phyloP scores from a whole-genome alignment of 2,888 invertebrate species.

The Hartigia nigra region DNA sequence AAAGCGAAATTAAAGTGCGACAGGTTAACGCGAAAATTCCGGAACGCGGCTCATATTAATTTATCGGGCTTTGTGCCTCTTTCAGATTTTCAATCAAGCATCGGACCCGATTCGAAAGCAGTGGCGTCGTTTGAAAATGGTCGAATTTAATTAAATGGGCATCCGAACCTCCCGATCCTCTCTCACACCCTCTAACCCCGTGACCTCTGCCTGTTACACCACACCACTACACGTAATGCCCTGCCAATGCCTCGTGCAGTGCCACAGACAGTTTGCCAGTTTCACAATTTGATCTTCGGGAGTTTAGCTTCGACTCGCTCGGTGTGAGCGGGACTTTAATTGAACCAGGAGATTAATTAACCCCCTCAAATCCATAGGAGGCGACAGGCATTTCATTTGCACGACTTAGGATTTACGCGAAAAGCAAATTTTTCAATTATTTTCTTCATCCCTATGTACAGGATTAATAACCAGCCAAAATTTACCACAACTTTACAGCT shows the following conservation, averaged over 20 bases:
- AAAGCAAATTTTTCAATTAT: not conserved
- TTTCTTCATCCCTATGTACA: not conserved
- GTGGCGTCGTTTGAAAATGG: conserved; percentile 46
- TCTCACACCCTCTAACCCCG: conserved; percentile 14
- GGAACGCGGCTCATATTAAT: conserved; percentile 40
- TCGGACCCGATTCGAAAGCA: conserved; percentile 18
- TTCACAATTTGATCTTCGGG: conserved; percentile 56
- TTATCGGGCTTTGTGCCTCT: conserved; percentile 36
- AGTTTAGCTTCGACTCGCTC: conserved; percentile 42
- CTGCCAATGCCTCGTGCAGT: conserved; percentile 18
- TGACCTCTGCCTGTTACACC: not conserved
- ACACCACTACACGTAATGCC: conserved; percentile 7
- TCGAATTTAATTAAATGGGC: conserved; percentile 64
- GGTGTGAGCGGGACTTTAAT: conserved; percentile 51
- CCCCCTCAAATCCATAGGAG: conserved; percentile 48
- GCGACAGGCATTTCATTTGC: not conserved
- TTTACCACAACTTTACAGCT: not conserved
- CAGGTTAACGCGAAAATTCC: conserved; percentile 23
- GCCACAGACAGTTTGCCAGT: conserved; percentile 47
- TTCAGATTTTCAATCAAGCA: conserved; percentile 37
- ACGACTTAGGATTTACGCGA: not conserved
- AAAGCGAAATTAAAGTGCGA: conserved; percentile 18
- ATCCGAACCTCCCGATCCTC: conserved; percentile 23
- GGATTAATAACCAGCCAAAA: not conserved
- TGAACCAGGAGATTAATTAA: conserved; percentile 57